phyloP scores from a whole-genome alignment of 2,797 vertebrate species.

The Sebastes oblongus region DNA sequence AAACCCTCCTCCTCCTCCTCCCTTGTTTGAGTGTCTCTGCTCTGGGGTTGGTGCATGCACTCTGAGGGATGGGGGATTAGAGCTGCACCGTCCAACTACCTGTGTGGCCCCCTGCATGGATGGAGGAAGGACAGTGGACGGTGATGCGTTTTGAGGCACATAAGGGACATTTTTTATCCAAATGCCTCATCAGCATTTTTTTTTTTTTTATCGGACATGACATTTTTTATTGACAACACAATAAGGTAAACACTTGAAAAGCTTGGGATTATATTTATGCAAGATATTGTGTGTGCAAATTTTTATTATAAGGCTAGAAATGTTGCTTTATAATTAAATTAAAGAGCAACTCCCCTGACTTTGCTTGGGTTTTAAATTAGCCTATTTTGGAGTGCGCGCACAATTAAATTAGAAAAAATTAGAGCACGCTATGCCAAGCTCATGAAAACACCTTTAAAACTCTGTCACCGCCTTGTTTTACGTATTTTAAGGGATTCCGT shows the following conservation, averaged over 20 bases:
- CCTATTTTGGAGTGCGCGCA: neutral
- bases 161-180: constrained; percentile 23
- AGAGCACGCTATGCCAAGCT: neutral
- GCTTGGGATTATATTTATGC: constrained; percentile 4
- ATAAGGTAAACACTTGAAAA: constrained; percentile 64
- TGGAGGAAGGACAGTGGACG: constrained; percentile 79
- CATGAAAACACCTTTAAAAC: constrained; percentile 24
- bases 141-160: constrained; percentile 78
- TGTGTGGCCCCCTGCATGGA: constrained; percentile 90
- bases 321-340: neutral
- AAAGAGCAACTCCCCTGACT: neutral
- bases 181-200: constrained; percentile 41
- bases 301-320: neutral
- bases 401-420: constrained; percentile 63
- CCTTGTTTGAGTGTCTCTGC: constrained; percentile 60
- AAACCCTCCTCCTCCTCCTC: constrained; percentile 41
- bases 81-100: constrained; percentile 85
- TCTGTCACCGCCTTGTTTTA: fast-evolving
- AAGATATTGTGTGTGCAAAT: neutral
- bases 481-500: neutral
- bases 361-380: constrained; percentile 28
- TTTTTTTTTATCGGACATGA: constrained; percentile 55
- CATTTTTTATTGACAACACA: constrained; percentile 63
- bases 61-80: constrained; percentile 84
- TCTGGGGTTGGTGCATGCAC: constrained; percentile 63